Evolutionary conservation across 2,797 vertebrate genomes (phyloP), one percentile per base, ranked within the genome.

Genomic region (Aselliscus stoliczkanus): DNA sequence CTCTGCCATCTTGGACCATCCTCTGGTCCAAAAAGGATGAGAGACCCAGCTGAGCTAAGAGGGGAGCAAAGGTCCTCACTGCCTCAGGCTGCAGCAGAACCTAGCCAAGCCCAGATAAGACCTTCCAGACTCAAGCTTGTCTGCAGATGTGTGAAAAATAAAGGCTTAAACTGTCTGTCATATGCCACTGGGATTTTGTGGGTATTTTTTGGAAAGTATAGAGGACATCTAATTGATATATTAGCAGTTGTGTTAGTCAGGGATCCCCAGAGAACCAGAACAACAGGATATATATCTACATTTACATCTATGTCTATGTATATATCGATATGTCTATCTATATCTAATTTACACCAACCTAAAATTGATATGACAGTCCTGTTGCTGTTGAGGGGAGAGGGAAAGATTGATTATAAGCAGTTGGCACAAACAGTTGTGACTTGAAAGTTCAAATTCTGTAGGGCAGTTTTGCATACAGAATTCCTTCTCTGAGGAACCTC

Each of bases 101-200:
- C 13, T n/a, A 83, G 54, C 34, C 31, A n/a, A 75, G 52, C 5
- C 27, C 34, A 14, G 13, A 39, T 3, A 8, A 52, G 18, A 15
- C 2, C n/a, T 54, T 25, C 10, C 23, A 13, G 62, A 18, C 13
- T 62, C 64, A 25, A 44, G 7, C 17, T 76, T 34, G 2, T 80
- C 42, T 64, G 6, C 34, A 34, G 34, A 54, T 39, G 21, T 11
- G 29, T 27, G 12, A 64, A 39, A 31, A 70, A 29, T 44, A 47
- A 65, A 69, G 42, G 14, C 6, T 60, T 23, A 37, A n/a, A n/a
- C n/a, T n/a, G n/a, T n/a, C 1, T 18, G 13, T 23, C 5, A 0
- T 18, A 34, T 10, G 12, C 1, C 21, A 42, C n/a, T 21, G 29
- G 10, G 18, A 56, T 47, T 76, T 77, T 92, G 42, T 52, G 21